A percentile compares a stretch with the other conserved stretches of the same genome.
These are phyloP conservation scores for Tachypleus tridentatus DNA, from an alignment of 1,140 invertebrate genomes.

Conservation along the genomic window DNA sequence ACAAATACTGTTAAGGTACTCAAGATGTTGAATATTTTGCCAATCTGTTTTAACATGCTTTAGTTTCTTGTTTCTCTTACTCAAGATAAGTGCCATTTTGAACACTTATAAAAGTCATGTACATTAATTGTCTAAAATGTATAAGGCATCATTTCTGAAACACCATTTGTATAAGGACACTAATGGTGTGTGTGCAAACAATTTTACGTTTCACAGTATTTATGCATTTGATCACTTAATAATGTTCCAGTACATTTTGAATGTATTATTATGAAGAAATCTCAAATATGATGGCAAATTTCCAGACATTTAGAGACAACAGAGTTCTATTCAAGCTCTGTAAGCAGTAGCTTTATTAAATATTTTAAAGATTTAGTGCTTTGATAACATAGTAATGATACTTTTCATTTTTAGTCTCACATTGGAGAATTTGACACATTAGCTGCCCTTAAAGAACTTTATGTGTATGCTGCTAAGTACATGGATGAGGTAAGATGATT, in stretches of 20 bases:
- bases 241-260: not conserved
- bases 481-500: conserved; percentile 25
- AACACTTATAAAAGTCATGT: too few relatives aligned
- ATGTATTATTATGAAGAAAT: not conserved
- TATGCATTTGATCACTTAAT: too few relatives aligned
- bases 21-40: too few relatives aligned
- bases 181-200: too few relatives aligned
- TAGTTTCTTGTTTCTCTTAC: too few relatives aligned
- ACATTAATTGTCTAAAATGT: too few relatives aligned
- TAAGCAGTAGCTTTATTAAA: not conserved
- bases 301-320: not conserved
- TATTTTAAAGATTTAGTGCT: not conserved
- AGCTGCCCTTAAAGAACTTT: conserved; percentile 27
- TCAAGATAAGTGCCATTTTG: too few relatives aligned
- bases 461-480: conserved; percentile 28
- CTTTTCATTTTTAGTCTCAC: conserved; percentile 20
- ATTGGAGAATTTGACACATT: conserved; percentile 24
- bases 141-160: too few relatives aligned
- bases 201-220: too few relatives aligned
- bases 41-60: too few relatives aligned
- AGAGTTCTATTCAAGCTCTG: not conserved
- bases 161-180: too few relatives aligned
- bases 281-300: not conserved
- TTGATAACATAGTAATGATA: not conserved
- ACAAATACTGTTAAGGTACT: too few relatives aligned